Percentiles rank a stretch among this genome's conserved stretches.
These are phyloP conservation scores for Teleogryllus oceanicus DNA, from an alignment of 2,888 invertebrate species.

Conservation along the genomic window DNA sequence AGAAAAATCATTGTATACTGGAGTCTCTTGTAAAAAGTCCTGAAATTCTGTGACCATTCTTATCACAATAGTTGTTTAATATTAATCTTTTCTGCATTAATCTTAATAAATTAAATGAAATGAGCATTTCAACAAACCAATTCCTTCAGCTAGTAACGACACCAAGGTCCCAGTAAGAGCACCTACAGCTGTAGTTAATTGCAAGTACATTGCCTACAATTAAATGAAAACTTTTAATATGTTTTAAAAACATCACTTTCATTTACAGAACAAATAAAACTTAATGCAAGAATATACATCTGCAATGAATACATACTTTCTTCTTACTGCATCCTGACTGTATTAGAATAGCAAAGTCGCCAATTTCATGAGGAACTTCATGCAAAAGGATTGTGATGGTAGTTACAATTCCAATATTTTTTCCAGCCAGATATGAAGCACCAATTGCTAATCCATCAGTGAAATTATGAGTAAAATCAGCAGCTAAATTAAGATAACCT, in stretches of 20 bases:
- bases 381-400: slow-evolving; percentile 95
- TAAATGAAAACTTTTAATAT: slow-evolving; percentile 30
- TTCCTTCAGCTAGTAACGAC: slow-evolving; percentile 78
- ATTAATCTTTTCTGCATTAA: too few species aligned
- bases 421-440: slow-evolving; percentile 91
- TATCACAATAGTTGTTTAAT: too few species aligned
- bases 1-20: too few species aligned
- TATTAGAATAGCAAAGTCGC: slow-evolving; percentile 97
- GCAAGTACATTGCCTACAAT: slow-evolving; percentile 82
- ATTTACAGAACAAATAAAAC: neutral
- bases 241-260: neutral
- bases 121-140: neutral
- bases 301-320: slow-evolving; percentile 55
- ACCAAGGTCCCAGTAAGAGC: slow-evolving; percentile 90
- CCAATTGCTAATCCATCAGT: slow-evolving; percentile 99
- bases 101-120: too few species aligned
- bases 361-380: slow-evolving; percentile 99
- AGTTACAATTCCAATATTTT: slow-evolving; percentile 81
- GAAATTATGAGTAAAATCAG: slow-evolving; percentile 98
- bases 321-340: slow-evolving; percentile 92
- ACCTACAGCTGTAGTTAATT: slow-evolving; percentile 90
- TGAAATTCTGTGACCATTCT: too few species aligned
- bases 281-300: neutral
- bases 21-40: too few species aligned
- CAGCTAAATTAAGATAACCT: slow-evolving; percentile 94